A percentile compares a stretch with the other conserved stretches of the same genome.
Conservation (phyloP, 2,888 invertebrate genomes). For the Dryadula phaetusa region DNA sequence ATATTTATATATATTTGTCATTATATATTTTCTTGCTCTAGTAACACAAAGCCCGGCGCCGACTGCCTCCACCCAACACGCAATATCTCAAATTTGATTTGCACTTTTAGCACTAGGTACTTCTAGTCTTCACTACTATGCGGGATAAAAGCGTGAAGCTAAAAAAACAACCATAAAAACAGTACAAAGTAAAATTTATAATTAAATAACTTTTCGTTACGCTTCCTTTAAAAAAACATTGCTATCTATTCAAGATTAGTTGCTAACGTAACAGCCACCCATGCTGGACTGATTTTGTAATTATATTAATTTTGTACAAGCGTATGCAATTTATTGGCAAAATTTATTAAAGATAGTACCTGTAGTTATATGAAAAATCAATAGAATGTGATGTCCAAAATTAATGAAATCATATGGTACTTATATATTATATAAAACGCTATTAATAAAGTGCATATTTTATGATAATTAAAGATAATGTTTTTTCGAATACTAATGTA, state of each 20-base stretch:
- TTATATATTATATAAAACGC: constrained; percentile 32
- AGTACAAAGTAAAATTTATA: background rate
- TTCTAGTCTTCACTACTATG: too few species aligned
- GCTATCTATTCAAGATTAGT: background rate
- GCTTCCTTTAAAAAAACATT: background rate
- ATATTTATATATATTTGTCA: too few species aligned
- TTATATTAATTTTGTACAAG: background rate
- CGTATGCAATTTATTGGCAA: background rate
- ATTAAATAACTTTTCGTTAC: background rate
- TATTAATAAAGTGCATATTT: constrained; percentile 46
- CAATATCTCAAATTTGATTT: too few species aligned
- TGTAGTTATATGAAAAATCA: constrained; percentile 1
- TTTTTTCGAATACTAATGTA: too few species aligned
- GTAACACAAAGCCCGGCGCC: too few species aligned
- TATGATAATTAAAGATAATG: too few species aligned
- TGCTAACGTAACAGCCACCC: background rate
- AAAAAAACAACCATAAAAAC: background rate
- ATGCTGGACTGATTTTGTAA: background rate
- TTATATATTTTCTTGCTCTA: too few species aligned
- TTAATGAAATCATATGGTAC: background rate
- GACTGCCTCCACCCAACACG: too few species aligned
- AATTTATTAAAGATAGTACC: background rate
- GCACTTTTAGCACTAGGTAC: too few species aligned
- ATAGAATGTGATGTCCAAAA: constrained; percentile 14
- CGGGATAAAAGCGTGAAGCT: too few species aligned